Evolutionary conservation across 2,113 vertebrate species (phyloP).

Genomic region (Hucho hucho): DNA sequence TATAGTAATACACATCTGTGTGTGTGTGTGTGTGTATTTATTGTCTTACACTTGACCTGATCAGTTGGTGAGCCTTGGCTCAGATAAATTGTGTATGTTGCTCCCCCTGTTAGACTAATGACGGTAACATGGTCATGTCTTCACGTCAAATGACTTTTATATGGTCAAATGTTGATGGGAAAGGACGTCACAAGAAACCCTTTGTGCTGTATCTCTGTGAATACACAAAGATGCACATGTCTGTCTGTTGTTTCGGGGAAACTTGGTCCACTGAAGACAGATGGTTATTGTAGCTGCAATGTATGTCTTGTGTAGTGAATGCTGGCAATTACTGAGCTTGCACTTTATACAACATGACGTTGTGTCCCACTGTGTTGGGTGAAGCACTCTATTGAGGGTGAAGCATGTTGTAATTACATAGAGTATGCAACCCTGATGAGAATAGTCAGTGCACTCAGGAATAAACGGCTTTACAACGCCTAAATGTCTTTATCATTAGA

Average conservation of each 20-base stretch:
- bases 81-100: no score
- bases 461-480: constrained; percentile 6
- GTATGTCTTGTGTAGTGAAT: not conserved
- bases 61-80: no score
- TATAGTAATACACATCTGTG: no score
- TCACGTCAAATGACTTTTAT: no score
- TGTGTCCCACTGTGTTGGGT: not conserved
- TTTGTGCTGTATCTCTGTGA: no score
- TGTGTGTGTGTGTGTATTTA: no score
- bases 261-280: not conserved
- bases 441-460: not conserved
- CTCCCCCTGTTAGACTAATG: no score
- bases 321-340: not conserved
- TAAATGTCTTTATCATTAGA: not conserved
- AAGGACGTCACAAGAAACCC: no score
- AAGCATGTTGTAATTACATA: constrained; percentile 10
- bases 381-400: constrained; percentile 4
- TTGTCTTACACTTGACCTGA: no score
- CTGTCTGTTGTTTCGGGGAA: not conserved
- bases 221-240: no score
- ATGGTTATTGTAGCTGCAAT: not conserved
- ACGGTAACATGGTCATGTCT: no score
- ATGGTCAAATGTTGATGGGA: no score
- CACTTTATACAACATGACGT: not conserved
- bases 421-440: not conserved